phyloP scores from a whole-genome alignment of 2,888 invertebrate genomes.

The Athalia cordata region DNA sequence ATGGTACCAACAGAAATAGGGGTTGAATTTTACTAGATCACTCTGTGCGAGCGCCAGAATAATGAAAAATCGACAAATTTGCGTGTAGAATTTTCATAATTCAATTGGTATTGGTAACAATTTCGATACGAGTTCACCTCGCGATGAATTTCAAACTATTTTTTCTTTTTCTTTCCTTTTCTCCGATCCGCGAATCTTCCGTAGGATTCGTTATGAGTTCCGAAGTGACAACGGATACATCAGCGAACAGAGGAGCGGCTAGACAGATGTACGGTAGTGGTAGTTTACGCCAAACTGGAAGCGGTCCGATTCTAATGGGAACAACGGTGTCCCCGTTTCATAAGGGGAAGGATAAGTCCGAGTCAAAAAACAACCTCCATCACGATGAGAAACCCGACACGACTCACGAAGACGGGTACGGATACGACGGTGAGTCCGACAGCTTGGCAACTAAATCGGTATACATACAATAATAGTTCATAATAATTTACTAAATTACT shows the following conservation, averaged over 20 bases:
- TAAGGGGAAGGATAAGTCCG: constrained; percentile 51
- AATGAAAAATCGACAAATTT: no score
- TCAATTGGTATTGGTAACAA: no score
- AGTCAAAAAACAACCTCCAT: constrained; percentile 55
- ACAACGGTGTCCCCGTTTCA: constrained; percentile 54
- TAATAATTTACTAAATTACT: background rate
- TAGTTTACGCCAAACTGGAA: constrained; percentile 74
- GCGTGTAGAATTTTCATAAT: no score
- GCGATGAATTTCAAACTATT: no score
- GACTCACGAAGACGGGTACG: constrained; percentile 50
- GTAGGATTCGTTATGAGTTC: constrained; percentile 52
- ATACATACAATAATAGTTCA: background rate
- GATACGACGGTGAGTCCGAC: constrained; percentile 50
- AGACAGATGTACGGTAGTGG: constrained; percentile 78
- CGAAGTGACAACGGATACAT: constrained; percentile 72
- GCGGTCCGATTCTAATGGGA: constrained; percentile 67
- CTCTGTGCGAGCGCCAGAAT: no score
- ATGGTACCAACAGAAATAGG: no score
- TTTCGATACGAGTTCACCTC: no score
- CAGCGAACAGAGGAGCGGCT: constrained; percentile 76
- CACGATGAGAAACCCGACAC: constrained; percentile 54
- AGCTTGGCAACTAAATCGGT: background rate
- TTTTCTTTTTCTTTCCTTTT: background rate
- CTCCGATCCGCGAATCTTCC: background rate
- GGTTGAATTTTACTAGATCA: no score